Conservation (phyloP, 2,888 invertebrate species). For the Pterobdella sp. region DNA sequence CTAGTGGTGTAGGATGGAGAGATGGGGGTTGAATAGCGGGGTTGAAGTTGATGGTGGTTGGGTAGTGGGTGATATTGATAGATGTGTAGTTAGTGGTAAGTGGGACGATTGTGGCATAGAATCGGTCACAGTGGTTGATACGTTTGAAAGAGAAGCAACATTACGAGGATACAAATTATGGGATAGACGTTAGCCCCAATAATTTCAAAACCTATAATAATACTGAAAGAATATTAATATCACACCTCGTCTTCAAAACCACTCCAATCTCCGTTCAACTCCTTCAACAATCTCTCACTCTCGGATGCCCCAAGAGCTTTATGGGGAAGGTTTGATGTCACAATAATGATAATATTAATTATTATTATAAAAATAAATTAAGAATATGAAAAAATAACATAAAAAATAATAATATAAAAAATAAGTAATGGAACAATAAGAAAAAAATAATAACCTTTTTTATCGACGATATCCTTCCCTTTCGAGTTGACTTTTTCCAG, state of each 20-base stretch:
- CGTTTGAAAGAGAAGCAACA: background rate
- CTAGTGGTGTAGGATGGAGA: slow-evolving; percentile 44
- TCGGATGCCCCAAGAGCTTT: slow-evolving; percentile 60
- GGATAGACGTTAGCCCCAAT: too few species aligned
- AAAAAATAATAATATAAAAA: background rate
- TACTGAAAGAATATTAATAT: background rate
- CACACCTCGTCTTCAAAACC: slow-evolving; percentile 60
- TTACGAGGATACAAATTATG: too few species aligned
- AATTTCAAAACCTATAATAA: background rate
- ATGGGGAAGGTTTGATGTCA: too few species aligned
- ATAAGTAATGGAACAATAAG: background rate
- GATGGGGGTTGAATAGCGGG: background rate
- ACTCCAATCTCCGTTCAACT: slow-evolving; percentile 71
- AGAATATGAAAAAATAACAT: background rate
- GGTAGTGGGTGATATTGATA: background rate
- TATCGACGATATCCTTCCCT: slow-evolving; percentile 23
- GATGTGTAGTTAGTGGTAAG: background rate
- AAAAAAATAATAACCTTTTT: background rate
- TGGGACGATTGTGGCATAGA: background rate
- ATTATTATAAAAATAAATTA: background rate
- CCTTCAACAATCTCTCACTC: slow-evolving; percentile 61
- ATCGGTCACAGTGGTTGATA: background rate
- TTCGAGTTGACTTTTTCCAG: slow-evolving; percentile 48
- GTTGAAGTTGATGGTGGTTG: background rate
- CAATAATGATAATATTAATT: too few species aligned